phyloP scores from a whole-genome alignment of 2,113 vertebrate species.

The Artemisiospiza belli region DNA sequence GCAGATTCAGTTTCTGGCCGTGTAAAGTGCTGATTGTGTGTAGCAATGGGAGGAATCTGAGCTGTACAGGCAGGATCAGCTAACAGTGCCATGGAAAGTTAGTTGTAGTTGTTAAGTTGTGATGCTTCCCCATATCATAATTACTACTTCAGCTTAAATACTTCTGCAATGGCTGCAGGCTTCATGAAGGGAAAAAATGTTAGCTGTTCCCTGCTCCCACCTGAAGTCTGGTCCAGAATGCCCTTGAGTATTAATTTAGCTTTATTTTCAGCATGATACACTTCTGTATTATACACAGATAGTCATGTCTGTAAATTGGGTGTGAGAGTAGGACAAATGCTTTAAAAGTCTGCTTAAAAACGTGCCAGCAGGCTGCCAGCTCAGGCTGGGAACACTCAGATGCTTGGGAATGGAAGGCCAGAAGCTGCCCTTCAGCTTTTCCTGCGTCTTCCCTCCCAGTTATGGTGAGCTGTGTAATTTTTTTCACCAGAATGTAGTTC shows the following conservation, averaged over 20 bases:
- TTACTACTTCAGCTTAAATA: not conserved
- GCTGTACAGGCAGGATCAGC: not conserved
- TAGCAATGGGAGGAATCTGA: not conserved
- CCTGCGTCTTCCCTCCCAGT: not conserved
- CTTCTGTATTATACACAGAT: not conserved
- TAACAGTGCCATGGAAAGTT: not conserved
- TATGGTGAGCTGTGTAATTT: not conserved
- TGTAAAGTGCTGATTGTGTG: rapidly evolving
- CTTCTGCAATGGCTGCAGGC: not conserved
- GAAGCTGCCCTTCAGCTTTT: not conserved
- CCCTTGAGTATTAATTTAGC: not conserved
- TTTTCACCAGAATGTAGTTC: not conserved
- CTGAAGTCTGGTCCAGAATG: not conserved
- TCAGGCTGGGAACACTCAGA: not conserved
- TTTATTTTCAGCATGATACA: not conserved
- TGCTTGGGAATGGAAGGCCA: not conserved
- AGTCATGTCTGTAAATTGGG: not conserved
- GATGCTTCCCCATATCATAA: not conserved
- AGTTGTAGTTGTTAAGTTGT: not conserved
- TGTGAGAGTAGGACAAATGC: not conserved
- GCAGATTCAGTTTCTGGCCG: not conserved
- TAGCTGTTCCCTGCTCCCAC: not conserved
- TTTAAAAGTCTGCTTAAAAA: not conserved
- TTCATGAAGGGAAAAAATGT: not conserved
- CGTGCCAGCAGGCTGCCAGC: not conserved